phyloP scores from a whole-genome alignment of 2,888 invertebrate species.

The Andrena bucephala region DNA sequence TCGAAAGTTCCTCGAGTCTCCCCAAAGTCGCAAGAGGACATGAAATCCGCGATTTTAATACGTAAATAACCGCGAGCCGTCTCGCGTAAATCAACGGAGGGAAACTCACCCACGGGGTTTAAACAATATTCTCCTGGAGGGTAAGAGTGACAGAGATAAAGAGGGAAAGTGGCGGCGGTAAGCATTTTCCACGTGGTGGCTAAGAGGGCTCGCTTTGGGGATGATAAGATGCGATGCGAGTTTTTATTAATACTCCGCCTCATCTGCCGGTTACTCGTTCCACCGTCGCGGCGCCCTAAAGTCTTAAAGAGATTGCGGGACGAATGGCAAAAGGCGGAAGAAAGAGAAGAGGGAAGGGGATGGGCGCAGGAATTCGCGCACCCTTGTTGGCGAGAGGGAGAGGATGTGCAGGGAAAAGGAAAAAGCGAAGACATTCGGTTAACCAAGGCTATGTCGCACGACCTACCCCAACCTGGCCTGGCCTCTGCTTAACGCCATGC shows the following conservation, averaged over 20 bases:
- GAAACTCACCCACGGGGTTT: conserved; percentile 55
- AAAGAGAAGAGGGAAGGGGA: conserved; percentile 9
- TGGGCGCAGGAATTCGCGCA: conserved; percentile 12
- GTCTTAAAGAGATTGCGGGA: conserved; percentile 76
- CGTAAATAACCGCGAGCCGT: conserved; percentile 53
- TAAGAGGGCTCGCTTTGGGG: conserved; percentile 65
- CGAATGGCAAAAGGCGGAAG: conserved; percentile 55
- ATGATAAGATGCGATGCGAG: conserved; percentile 75
- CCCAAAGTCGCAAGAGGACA: background rate
- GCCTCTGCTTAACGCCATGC: conserved; percentile 67
- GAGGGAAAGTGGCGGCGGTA: conserved; percentile 60
- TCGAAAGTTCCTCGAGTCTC: background rate
- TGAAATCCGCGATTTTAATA: conserved; percentile 53
- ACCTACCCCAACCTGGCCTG: conserved; percentile 75
- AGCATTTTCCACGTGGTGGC: conserved; percentile 67
- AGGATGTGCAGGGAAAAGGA: conserved; percentile 21
- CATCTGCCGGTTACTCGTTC: conserved; percentile 64
- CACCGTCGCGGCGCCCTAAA: conserved; percentile 56
- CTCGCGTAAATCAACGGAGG: conserved; percentile 58
- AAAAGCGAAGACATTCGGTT: conserved; percentile 51
- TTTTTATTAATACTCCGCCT: conserved; percentile 76
- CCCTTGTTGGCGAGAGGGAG: conserved; percentile 11
- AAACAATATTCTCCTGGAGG: conserved; percentile 70
- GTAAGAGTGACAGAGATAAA: conserved; percentile 68
- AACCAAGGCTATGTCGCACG: conserved; percentile 62